Evolutionary conservation across 1,140 invertebrate species (phyloP).

Genomic region (Neodiprion fabricii): DNA sequence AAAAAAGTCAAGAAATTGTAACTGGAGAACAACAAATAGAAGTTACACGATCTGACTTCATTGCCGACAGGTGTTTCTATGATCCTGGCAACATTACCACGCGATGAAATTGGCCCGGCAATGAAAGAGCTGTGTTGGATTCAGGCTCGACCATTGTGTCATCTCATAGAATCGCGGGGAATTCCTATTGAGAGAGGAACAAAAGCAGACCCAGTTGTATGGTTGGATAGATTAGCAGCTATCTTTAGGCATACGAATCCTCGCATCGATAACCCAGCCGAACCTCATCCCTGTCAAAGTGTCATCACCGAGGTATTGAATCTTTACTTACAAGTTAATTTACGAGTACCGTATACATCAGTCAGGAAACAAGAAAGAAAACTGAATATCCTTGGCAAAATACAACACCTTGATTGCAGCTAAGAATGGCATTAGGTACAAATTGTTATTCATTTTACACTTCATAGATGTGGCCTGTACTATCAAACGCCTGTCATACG

Average conservation of each 20-base stretch:
- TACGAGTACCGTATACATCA: too few relatives aligned
- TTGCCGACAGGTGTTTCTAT: slow-evolving; percentile 65
- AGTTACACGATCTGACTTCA: neutral
- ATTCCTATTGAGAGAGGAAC: slow-evolving; percentile 52
- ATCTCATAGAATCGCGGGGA: slow-evolving; percentile 63
- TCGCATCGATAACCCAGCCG: slow-evolving; percentile 64
- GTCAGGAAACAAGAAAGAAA: too few relatives aligned
- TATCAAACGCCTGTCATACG: slow-evolving; percentile 78
- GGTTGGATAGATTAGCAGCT: slow-evolving; percentile 90
- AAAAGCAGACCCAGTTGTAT: slow-evolving; percentile 84
- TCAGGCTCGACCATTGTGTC: slow-evolving; percentile 73
- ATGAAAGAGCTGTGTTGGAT: slow-evolving; percentile 81
- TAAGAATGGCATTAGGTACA: neutral
- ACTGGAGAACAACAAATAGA: too few relatives aligned
- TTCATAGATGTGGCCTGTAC: slow-evolving; percentile 78
- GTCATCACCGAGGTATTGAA: slow-evolving; percentile 75
- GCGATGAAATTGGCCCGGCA: slow-evolving; percentile 70
- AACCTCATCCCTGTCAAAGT: slow-evolving; percentile 80
- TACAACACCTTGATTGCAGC: neutral
- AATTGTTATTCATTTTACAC: slow-evolving; percentile 37
- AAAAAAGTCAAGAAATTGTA: too few relatives aligned
- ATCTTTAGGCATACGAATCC: slow-evolving; percentile 85
- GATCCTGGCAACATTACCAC: slow-evolving; percentile 68
- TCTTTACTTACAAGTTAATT: too few relatives aligned
- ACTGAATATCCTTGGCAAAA: slow-evolving; percentile 3